phyloP scores from a whole-genome alignment of 2,113 vertebrate species.

The Hypocryptadius cinnamomeus region DNA sequence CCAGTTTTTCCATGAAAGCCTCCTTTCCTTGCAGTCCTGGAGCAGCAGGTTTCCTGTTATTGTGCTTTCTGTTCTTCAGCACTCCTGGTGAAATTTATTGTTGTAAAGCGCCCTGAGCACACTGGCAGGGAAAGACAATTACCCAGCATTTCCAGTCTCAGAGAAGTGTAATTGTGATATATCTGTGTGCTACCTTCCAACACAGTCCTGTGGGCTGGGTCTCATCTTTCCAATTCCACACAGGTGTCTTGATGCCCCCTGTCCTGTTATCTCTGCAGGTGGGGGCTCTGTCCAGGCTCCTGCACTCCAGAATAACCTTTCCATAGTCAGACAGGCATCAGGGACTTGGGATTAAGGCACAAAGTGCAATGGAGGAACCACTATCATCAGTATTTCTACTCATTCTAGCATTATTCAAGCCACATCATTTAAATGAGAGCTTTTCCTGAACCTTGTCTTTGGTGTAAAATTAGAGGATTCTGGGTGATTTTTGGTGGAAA shows the following conservation, averaged over 20 bases:
- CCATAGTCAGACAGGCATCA: background rate
- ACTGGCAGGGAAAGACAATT: slow-evolving; percentile 57
- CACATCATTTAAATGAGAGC: background rate
- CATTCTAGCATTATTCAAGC: background rate
- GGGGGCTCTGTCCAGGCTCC: background rate
- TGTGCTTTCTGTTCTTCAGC: slow-evolving; percentile 8
- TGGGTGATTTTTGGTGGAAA: background rate
- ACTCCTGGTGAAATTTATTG: slow-evolving; percentile 52
- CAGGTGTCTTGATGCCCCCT: background rate
- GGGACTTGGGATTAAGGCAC: background rate
- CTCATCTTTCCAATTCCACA: background rate
- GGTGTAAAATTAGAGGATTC: background rate
- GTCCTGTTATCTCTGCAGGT: background rate
- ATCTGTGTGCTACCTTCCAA: slow-evolving; percentile 11
- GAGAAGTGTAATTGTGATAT: slow-evolving; percentile 44
- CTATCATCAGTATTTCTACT: background rate
- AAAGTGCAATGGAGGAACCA: fast-evolving
- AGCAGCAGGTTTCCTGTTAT: background rate
- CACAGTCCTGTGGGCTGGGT: background rate
- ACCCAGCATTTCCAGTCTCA: slow-evolving; percentile 45
- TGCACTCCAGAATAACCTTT: background rate
- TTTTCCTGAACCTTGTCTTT: background rate
- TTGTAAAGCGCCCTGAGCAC: slow-evolving; percentile 42
- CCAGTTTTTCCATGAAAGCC: fast-evolving
- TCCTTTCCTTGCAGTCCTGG: background rate